These are phyloP conservation scores for Lytechinus pictus DNA, from an alignment of 35 echinoderm and acorn worm genomes.

Conservation along the genomic window DNA sequence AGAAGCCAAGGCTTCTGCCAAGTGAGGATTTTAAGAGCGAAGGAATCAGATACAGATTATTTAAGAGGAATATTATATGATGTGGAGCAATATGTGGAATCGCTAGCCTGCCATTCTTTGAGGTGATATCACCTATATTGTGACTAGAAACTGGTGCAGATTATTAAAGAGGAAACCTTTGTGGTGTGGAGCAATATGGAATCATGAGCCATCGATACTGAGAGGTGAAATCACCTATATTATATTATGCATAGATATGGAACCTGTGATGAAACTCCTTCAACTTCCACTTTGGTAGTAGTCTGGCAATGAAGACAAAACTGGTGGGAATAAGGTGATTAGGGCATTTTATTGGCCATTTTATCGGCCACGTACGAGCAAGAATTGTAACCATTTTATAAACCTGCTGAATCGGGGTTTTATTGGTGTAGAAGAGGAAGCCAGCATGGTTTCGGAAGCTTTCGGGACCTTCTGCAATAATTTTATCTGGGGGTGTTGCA, in stretches of 20 bases:
- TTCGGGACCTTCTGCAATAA: too few species aligned
- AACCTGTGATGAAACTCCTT: not conserved
- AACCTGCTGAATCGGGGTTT: not conserved
- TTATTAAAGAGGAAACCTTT: not conserved
- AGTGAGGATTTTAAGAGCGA: not conserved
- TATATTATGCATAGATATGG: not conserved
- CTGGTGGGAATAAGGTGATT: not conserved
- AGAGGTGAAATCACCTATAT: too few species aligned
- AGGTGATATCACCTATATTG: not conserved
- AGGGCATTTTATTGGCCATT: not conserved
- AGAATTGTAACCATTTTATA: not conserved
- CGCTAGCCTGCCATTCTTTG: not conserved
- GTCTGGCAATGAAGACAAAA: not conserved
- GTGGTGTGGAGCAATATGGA: too few species aligned
- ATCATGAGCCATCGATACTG: too few species aligned
- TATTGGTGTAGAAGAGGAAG: too few species aligned
- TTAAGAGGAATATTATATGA: not conserved
- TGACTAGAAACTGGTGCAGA: not conserved
- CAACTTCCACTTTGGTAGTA: not conserved
- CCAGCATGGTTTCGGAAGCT: too few species aligned
- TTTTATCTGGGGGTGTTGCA: too few species aligned
- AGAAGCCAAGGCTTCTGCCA: slow-evolving; percentile 29
- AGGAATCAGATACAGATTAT: not conserved
- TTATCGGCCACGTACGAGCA: not conserved
- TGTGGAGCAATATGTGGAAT: not conserved